Percentiles rank a stretch among this genome's conserved stretches.
phyloP scores from a whole-genome alignment of 2,888 invertebrate species.

The Altica lythri region DNA sequence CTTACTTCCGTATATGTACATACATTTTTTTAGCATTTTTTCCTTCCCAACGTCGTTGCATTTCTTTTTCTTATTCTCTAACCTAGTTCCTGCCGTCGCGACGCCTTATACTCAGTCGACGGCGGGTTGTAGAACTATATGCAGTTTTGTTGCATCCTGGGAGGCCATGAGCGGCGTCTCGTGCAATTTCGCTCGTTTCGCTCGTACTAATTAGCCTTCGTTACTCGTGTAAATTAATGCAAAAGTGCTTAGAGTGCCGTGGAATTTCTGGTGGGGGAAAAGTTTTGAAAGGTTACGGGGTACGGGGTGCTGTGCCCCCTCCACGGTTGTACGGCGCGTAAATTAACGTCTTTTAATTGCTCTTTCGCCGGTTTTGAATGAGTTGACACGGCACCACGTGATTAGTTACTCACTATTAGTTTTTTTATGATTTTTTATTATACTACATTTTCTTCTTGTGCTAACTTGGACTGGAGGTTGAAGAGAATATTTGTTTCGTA shows the following conservation, averaged over 20 bases:
- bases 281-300: slow-evolving; percentile 31
- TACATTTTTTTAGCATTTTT: slow-evolving; percentile 57
- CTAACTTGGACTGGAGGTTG: slow-evolving; percentile 1
- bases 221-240: slow-evolving; percentile 44
- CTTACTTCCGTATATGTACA: slow-evolving; percentile 59
- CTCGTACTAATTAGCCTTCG: slow-evolving; percentile 35
- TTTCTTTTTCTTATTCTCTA: slow-evolving; percentile 57
- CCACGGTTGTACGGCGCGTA: slow-evolving; percentile 37
- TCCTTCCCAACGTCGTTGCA: slow-evolving; percentile 46
- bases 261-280: slow-evolving; percentile 36
- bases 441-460: background rate
- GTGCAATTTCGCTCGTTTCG: slow-evolving; percentile 27
- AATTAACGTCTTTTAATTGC: slow-evolving; percentile 44
- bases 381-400: slow-evolving; percentile 39
- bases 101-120: slow-evolving; percentile 53
- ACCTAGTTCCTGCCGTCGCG: slow-evolving; percentile 57
- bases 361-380: slow-evolving; percentile 41
- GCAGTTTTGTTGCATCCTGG: slow-evolving; percentile 46
- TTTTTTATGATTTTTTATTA: slow-evolving; percentile 14
- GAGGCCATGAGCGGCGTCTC: slow-evolving; percentile 30
- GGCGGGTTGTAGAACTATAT: slow-evolving; percentile 55
- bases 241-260: slow-evolving; percentile 38
- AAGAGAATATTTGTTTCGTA: slow-evolving; percentile 12
- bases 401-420: slow-evolving; percentile 16
- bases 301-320: slow-evolving; percentile 34